Base-by-base conservation (phyloP, 2,113 vertebrate species). In the Cisticola juncidis region DNA sequence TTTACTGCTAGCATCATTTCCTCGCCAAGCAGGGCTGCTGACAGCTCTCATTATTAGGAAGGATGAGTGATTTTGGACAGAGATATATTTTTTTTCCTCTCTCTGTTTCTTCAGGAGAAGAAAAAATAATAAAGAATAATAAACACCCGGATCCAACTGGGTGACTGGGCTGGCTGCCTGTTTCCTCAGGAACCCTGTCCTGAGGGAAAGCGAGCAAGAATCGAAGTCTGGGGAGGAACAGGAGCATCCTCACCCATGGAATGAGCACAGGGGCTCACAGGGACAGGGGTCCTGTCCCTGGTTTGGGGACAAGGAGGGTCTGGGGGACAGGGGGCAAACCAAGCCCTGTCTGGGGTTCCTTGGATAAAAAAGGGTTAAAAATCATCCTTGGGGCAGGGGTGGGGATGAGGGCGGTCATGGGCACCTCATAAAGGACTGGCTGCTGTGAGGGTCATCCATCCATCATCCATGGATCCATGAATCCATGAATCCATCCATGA, bases 1-100 rank as follows among this genome's bases (percentile, higher is more conserved):
- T 98, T 98, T 98, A 98, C 97, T 21, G 78, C 24, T 48, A 96
- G 96, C 95, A 97, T 98, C 98, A 98, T 98, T 98, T 98, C 98
- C 98, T 97, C 85, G 22, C 88, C 83, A 94, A 97, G 95, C 96
- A 81, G 91, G 71, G 80, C 92, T 96, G 95, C 51, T 97, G 98
- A 98, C 98, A 98, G 97, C 90, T 95, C 91, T 97, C 97, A 92
- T 98, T 98, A 98, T 97, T 95, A 98, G 95, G 89, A 98, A 97
- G 66, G 94, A 98, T 97, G 97, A 97, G 93, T 98, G 98, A 98
- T 98, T 98, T 97, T 94, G 96, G 97, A 94, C 98, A 98, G 97
- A 97, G 96, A 94, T 73, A 95, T 23, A 82, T 94, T 86, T 93
- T 91, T 83, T 57, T 50, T 29, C 66, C 87, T 76, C 77, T 90